These are phyloP conservation scores for Aurelia aurita complex sp. Pacific DNA, from an alignment of 30 jellyfish, hydroid and myxozoan genomes.

Conservation along the genomic window DNA sequence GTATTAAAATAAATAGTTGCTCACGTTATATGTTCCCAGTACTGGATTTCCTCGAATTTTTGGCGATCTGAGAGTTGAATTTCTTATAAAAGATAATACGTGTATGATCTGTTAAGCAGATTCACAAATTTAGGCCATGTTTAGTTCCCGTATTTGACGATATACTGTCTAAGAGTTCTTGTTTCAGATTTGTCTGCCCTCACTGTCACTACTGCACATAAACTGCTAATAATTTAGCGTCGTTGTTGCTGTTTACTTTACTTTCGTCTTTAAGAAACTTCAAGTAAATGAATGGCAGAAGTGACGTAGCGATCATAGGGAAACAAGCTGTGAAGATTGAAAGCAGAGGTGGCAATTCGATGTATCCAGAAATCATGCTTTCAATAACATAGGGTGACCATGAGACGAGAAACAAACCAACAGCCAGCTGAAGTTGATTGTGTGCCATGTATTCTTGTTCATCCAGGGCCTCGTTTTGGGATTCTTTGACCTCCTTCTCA, in stretches of 20 bases:
- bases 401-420: slow-evolving; percentile 78
- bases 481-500: slow-evolving; percentile 17
- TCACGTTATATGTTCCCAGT: no score
- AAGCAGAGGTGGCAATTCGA: slow-evolving; percentile 59
- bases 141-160: no score
- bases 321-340: slow-evolving; percentile 81
- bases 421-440: slow-evolving; percentile 84
- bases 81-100: no score
- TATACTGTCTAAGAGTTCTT: no score
- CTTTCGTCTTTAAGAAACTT: slow-evolving; percentile 60
- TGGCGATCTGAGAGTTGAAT: no score
- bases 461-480: slow-evolving; percentile 17
- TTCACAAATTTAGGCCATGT: no score
- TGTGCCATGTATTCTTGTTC: slow-evolving; percentile 72
- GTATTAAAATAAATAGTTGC: no score
- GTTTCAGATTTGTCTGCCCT: no score
- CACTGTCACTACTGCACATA: slow-evolving; percentile 31
- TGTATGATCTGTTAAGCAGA: no score
- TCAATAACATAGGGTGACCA: slow-evolving; percentile 95
- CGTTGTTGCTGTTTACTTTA: slow-evolving; percentile 14
- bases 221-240: slow-evolving; percentile 19
- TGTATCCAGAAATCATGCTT: slow-evolving; percentile 82
- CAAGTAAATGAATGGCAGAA: slow-evolving; percentile 77
- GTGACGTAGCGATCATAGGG: slow-evolving; percentile 86
- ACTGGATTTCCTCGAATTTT: no score